Evolutionary conservation across 2,888 invertebrate species (phyloP).

Genomic region (Eudemis profundana): DNA sequence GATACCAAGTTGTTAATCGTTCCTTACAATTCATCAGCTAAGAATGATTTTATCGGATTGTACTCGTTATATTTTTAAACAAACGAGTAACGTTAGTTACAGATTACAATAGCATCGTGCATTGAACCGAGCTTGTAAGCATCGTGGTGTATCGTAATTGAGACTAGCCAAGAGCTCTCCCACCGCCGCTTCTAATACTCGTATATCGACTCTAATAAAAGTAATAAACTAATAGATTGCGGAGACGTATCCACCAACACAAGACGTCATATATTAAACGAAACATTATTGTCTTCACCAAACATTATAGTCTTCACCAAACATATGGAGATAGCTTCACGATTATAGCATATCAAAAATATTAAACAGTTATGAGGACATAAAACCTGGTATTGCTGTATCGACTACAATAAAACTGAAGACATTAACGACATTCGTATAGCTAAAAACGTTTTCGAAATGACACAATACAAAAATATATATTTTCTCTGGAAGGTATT

Average conservation of each 20-base stretch:
- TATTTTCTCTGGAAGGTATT: neutral
- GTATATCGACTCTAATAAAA: constrained; percentile 1
- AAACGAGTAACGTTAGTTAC: constrained; percentile 5
- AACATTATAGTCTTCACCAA: neutral
- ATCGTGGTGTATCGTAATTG: neutral
- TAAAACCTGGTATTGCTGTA: constrained; percentile 29
- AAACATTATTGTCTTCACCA: neutral
- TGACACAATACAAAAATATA: neutral
- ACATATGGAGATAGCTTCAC: neutral
- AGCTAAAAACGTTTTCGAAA: neutral
- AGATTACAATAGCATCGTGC: neutral
- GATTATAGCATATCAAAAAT: constrained; percentile 5
- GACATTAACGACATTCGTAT: constrained; percentile 20
- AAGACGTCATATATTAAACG: neutral
- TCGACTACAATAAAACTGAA: constrained; percentile 25
- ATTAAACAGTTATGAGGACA: constrained; percentile 21
- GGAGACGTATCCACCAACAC: neutral
- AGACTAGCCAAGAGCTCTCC: neutral
- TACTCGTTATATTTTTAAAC: constrained; percentile 11
- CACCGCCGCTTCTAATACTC: neutral
- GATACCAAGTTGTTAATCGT: constrained; percentile 46
- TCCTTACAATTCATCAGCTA: constrained; percentile 41
- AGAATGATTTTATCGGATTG: constrained; percentile 24
- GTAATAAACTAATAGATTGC: constrained; percentile 2
- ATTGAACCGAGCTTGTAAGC: constrained; percentile 3